Evolutionary conservation across 35 echinoderm and acorn worm genomes (phyloP).

Genomic region (Heliocidaris erythrogramma): DNA sequence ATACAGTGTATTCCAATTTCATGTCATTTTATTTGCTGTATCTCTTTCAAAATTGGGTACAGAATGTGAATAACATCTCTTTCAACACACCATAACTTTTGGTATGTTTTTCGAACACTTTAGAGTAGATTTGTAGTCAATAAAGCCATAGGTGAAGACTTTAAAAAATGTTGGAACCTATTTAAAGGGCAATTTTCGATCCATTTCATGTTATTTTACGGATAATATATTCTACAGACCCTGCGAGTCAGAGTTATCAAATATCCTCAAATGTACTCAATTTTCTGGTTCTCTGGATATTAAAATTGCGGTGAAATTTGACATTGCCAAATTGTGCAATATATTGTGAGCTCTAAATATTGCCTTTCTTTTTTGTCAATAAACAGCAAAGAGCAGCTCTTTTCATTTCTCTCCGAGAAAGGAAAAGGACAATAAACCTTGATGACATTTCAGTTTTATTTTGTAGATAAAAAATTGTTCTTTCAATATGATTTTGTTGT

Average conservation of each 20-base stretch:
- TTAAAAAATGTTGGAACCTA: not conserved
- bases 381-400: not conserved
- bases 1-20: no score
- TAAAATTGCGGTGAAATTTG: not conserved
- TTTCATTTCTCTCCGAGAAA: not conserved
- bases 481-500: not conserved
- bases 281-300: not conserved
- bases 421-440: not conserved
- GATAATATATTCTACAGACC: not conserved
- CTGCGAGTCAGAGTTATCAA: not conserved
- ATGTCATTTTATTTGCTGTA: no score
- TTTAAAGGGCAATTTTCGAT: not conserved
- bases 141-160: no score
- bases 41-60: no score
- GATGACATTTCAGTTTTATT: not conserved
- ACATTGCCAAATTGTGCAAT: not conserved
- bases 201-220: not conserved
- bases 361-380: not conserved
- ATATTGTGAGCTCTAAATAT: not conserved
- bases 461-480: not conserved
- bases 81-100: no score
- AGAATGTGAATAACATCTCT: no score
- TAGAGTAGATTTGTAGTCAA: no score
- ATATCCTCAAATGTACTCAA: not conserved
- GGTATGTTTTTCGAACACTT: no score